Conservation (phyloP, 1,140 invertebrate species). For the Periplaneta americana region DNA sequence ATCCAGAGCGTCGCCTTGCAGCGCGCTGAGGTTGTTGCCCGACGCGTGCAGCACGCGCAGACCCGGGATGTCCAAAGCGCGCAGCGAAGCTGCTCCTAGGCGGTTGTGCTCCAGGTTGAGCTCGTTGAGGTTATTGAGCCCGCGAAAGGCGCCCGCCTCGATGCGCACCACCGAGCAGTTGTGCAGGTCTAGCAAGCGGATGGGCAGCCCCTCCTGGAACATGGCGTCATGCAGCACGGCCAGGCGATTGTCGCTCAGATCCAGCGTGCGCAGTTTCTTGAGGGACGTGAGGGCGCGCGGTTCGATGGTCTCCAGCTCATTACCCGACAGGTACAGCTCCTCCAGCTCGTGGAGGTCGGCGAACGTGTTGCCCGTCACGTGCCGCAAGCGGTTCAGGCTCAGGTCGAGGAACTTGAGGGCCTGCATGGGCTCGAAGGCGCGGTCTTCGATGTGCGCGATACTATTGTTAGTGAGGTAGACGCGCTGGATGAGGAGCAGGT, state of each 20-base stretch:
- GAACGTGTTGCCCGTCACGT: conserved; percentile 53
- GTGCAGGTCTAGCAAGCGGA: conserved; percentile 49
- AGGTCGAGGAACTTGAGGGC: conserved; percentile 71
- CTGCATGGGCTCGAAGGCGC: conserved; percentile 68
- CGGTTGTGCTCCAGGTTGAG: conserved; percentile 69
- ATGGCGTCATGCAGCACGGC: conserved; percentile 46
- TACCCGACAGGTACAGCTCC: conserved; percentile 56
- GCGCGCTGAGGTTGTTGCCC: conserved; percentile 68
- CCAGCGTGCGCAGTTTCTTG: conserved; percentile 51
- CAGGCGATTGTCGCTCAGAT: conserved; percentile 56
- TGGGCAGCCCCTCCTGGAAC: conserved; percentile 49
- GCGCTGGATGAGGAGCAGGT: conserved; percentile 66
- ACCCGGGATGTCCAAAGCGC: conserved; percentile 62
- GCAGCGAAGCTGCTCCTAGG: conserved; percentile 56
- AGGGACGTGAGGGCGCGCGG: conserved; percentile 50
- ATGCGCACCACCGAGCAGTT: conserved; percentile 56
- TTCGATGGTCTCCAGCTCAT: conserved; percentile 50
- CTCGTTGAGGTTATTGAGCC: conserved; percentile 58
- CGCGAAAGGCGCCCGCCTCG: conserved; percentile 56
- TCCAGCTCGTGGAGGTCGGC: conserved; percentile 61
- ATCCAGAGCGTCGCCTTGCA: conserved; percentile 39
- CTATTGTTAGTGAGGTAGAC: conserved; percentile 80
- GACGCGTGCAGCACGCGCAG: conserved; percentile 64
- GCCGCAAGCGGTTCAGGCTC: conserved; percentile 60
- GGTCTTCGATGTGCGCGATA: conserved; percentile 72